These are phyloP conservation scores for Acanthaster planci DNA, from an alignment of 35 echinoderm and acorn worm genomes.

Conservation along the genomic window DNA sequence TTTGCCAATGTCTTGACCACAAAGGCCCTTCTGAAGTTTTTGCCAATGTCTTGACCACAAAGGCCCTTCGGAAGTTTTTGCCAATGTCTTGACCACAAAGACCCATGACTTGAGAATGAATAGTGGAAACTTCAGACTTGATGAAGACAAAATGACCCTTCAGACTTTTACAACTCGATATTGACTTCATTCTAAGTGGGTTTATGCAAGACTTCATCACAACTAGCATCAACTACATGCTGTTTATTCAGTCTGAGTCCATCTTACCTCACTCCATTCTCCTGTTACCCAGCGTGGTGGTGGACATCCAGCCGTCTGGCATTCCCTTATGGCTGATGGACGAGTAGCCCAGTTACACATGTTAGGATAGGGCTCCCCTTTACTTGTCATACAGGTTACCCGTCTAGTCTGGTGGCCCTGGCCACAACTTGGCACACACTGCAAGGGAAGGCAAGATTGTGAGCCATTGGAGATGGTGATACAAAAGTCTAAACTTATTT, in stretches of 20 bases:
- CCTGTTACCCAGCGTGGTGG: slow-evolving; percentile 78
- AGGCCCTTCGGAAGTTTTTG: too few species aligned
- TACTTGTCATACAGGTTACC: slow-evolving; percentile 77
- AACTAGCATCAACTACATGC: background rate
- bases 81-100: too few species aligned
- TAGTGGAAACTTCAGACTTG: too few species aligned
- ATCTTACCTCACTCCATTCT: slow-evolving; percentile 84
- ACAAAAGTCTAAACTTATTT: too few species aligned
- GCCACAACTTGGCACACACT: slow-evolving; percentile 87
- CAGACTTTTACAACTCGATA: background rate
- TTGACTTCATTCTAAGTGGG: background rate
- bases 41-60: too few species aligned
- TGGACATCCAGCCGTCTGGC: slow-evolving; percentile 70
- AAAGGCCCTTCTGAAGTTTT: too few species aligned
- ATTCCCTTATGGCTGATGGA: slow-evolving; percentile 50
- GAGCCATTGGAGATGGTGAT: too few species aligned
- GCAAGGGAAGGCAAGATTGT: background rate
- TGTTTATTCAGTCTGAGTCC: background rate
- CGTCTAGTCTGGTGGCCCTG: slow-evolving; percentile 69
- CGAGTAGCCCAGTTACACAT: slow-evolving; percentile 74
- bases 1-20: too few species aligned
- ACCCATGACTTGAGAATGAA: too few species aligned
- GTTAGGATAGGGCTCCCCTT: slow-evolving; percentile 32
- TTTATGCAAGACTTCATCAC: background rate
- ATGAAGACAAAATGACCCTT: background rate